Base-by-base conservation (phyloP, 2,797 vertebrate genomes). In the Poecilia wingei region DNA sequence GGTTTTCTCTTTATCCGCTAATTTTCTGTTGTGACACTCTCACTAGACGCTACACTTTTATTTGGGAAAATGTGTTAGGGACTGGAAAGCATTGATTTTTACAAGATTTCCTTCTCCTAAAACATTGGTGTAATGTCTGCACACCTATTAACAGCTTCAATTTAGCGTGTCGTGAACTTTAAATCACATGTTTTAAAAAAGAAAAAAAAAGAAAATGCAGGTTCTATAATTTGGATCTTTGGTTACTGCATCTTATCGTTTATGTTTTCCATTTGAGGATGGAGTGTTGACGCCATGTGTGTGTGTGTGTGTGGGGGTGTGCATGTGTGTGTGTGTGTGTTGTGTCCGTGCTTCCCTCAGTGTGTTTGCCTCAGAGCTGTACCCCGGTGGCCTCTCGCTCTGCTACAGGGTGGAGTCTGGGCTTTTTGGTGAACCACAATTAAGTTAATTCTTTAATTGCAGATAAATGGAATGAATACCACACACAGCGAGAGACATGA, bases 401-500 rank as follows among this genome's bases (percentile, higher is more conserved):
- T 53, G 36, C 51, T 51, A 69, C 81, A 76, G 92, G 92, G 90
- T 87, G 91, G 89, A 88, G 90, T 85, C 79, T 82, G 78, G 79
- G 79, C 80, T 84, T 78, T 86, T 78, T 88, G 86, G 89, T 72
- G 81, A 94, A 92, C 91, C 92, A 93, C 93, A 94, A 91, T 90
- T 93, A 92, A 93, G 75, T 89, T 92, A 93, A 94, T 92, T 90
- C 82, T 93, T 94, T 93, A 93, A 94, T 93, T 92, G 86, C 88
- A 92, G 92, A 95, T 94, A 91, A 92, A 85, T 86, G 83, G 86
- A 91, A 87, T 85, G 89, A 93, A 91, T 93, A 91, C 91, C 89
- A 90, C 91, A 89, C 91, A 87, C 87, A 90, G 85, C 61, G 71
- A 75, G 49, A 83, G 28, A 80, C 49, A 73, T 86, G n/a, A 55